phyloP scores from a whole-genome alignment of 2,888 invertebrate genomes.

The Tetragnatha montana region DNA sequence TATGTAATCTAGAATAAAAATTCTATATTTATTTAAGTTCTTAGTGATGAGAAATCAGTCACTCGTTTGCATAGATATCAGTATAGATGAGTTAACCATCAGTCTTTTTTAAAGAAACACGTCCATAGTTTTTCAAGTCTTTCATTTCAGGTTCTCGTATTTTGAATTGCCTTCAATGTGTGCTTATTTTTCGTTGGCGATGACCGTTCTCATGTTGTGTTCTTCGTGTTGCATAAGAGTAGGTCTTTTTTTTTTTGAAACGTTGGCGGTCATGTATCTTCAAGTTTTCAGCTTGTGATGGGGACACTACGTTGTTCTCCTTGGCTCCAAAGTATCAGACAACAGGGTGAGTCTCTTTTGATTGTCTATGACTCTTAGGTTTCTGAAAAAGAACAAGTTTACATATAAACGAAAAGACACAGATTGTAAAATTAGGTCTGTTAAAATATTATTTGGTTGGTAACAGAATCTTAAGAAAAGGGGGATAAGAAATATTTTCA shows the following conservation, averaged over 20 bases:
- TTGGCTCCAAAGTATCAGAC: conserved; percentile 85
- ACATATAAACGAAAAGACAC: neutral
- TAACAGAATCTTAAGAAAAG: too few relatives aligned
- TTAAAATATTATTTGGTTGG: too few relatives aligned
- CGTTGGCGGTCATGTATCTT: neutral
- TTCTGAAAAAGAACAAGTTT: conserved; percentile 74
- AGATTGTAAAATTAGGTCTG: neutral
- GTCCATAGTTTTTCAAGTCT: neutral
- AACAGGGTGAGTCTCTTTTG: conserved; percentile 85
- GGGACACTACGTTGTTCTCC: conserved; percentile 71
- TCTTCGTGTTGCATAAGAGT: neutral
- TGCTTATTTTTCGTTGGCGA: neutral
- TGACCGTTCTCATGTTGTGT: neutral
- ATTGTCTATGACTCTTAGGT: conserved; percentile 87
- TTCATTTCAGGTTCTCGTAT: neutral
- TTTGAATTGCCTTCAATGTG: neutral
- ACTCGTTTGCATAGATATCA: conserved; percentile 41
- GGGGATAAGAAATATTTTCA: too few relatives aligned
- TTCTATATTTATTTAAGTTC: conserved; percentile 35
- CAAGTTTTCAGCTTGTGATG: neutral
- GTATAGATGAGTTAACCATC: neutral
- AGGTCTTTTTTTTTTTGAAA: neutral
- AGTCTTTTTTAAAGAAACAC: neutral
- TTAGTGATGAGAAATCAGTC: conserved; percentile 10
- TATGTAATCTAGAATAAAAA: conserved; percentile 52